Conservation (phyloP, 2,113 vertebrate species). For the Hippolais icterina region DNA sequence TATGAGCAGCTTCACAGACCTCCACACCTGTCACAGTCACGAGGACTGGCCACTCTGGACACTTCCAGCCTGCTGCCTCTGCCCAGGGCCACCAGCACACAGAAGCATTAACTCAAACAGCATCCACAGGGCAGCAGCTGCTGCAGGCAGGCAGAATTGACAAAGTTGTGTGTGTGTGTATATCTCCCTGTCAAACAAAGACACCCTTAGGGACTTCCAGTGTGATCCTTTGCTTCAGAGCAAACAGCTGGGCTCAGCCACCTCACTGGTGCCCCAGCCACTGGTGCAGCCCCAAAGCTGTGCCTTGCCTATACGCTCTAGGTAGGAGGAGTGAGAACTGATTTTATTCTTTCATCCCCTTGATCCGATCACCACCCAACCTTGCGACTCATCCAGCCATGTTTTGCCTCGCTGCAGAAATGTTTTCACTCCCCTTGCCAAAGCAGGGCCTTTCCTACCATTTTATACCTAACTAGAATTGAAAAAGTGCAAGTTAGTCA, state of each 20-base stretch:
- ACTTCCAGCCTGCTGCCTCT: not conserved
- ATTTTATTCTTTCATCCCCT: not conserved
- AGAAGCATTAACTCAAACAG: not conserved
- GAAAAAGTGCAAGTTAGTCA: conserved; percentile 11
- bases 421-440: not conserved
- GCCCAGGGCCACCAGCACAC: not conserved
- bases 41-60: not conserved
- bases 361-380: conserved; percentile 7
- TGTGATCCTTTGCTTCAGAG: not conserved
- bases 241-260: not conserved
- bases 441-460: not conserved
- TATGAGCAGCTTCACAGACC: not conserved
- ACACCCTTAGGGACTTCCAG: not conserved
- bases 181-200: not conserved
- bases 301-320: not conserved
- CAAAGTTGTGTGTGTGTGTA: not conserved
- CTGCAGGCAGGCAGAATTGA: not conserved
- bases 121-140: not conserved
- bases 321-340: not conserved
- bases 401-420: not conserved
- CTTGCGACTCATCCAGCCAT: not conserved
- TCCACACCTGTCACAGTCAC: accelerated
- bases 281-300: not conserved
- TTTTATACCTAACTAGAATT: not conserved
- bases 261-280: not conserved